Evolutionary conservation across 1,140 invertebrate species (phyloP), one percentile per base, ranked within the genome.

Genomic region (Halesus radiatus): DNA sequence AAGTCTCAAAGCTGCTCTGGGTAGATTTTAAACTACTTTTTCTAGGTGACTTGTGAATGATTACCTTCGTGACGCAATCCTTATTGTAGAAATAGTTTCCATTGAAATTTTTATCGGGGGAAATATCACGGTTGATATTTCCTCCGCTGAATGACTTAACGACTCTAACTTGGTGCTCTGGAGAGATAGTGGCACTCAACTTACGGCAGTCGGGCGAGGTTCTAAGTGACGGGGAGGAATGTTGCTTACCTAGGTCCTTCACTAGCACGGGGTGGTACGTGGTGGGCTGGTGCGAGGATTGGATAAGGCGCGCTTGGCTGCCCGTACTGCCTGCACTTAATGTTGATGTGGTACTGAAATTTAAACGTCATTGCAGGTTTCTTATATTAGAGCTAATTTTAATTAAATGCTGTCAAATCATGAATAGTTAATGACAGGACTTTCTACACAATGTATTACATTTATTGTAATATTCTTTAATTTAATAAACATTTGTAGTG

Each of bases 321-420:
- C 96, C 96, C 60, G 96, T 98, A 87, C 96, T 98, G 84, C 97
- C 96, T 79, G 96, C 96, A 81, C 96, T 98, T 86, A 97, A 93
- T 13, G 97, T 98, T 78, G 96, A 98, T 79, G 96, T 96, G 83
- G 96, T 98, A 90, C 96, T 95, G 88, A 83, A 84, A 81, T 84
- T 81, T 84, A 78, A 83, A 75, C 10, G 37, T 7, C 37, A 13
- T 45, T 13, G 37, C 10, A 45, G 13, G 37, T 45, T 45, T 45
- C 10, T 45, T 45, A 13, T 45, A 7, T 45, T 7, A 13, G 1
- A 45, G 13, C 0, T 13, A 45, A 45, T 45, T 4, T 37, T 7
- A 4, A 37, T 37, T 37, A 37, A 37, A 6, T 37, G 7, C 7
- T 4, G 32, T 6, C 3, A 37, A 37, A 3, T 8, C 7, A 37